Conservation (phyloP, 2,888 invertebrate genomes). For the Amphiduros pacificus region DNA sequence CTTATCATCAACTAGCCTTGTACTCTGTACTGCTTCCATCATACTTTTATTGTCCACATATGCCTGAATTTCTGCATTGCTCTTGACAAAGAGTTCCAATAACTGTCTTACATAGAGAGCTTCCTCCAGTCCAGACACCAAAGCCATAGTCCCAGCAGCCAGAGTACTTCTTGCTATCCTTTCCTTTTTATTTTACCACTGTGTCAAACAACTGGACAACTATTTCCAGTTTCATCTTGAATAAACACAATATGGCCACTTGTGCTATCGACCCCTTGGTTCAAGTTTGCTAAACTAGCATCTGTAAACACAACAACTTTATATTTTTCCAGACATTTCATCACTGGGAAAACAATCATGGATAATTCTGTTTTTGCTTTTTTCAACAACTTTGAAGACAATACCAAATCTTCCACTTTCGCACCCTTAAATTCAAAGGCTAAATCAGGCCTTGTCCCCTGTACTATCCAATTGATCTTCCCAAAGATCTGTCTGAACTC, state of each 20-base stretch:
- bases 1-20: background rate
- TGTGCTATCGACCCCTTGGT: background rate
- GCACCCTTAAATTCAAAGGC: too few species aligned
- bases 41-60: background rate
- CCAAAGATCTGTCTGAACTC: too few species aligned
- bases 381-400: too few species aligned
- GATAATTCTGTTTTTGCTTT: too few species aligned
- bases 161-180: background rate
- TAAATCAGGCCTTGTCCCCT: too few species aligned
- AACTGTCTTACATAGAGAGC: background rate
- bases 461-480: too few species aligned
- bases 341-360: too few species aligned
- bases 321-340: too few species aligned
- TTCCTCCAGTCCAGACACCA: background rate
- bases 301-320: background rate
- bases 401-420: too few species aligned
- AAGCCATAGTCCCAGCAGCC: background rate
- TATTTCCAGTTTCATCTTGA: background rate
- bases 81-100: background rate
- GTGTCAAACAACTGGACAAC: background rate
- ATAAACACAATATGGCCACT: background rate
- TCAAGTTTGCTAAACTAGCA: background rate
- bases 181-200: background rate
- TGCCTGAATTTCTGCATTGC: background rate
- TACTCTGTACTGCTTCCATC: background rate